Evolutionary conservation across 2,888 invertebrate genomes (phyloP), one percentile per base, ranked within the genome.

Genomic region (Polydrusus cervinus): DNA sequence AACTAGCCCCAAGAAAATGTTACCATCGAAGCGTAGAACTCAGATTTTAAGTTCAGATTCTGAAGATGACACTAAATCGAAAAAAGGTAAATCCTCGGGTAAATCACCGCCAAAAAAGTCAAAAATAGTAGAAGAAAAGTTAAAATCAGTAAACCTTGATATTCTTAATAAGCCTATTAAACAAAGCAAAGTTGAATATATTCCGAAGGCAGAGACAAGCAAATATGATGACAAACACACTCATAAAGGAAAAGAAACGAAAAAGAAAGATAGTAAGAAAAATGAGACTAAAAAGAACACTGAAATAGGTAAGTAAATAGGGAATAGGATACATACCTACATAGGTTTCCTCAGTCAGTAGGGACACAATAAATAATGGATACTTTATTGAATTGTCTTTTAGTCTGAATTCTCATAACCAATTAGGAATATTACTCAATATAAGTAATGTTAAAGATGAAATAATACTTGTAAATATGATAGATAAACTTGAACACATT

Each of bases 91-190:
- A 74, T 71, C 77, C 34, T 66, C 68, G 6, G 82, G 81, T 80
- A 81, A 38, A 74, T 71, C 77, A 40, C 69, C 68, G 6, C 55
- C 47, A 69, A 77, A 53, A 76, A 78, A 66, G 61, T 69, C 87
- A 85, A 85, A 80, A 88, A 86, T 86, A 74, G 82, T 84, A 67
- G 80, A 47, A 69, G 65, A 75, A 86, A 0, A 82, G 73, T 74
- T 83, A 66, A 84, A 90, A 82, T 85, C 87, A 8, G 84, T 89
- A 34, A 90, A 91, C 84, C 85, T 89, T 0, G 77, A 82, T 64
- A 83, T 93, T 8, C 93, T 94, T 88, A 91, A 91, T 9, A 90
- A 86, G 71, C 91, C 92, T 0, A 87, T 93, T 16, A 90, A 90
- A 84, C 83, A 89, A 87, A 85, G 84, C 79, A 81, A 88, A 86